Conservation (phyloP, 2,113 vertebrate species). For the Miniopterus natalensis region DNA sequence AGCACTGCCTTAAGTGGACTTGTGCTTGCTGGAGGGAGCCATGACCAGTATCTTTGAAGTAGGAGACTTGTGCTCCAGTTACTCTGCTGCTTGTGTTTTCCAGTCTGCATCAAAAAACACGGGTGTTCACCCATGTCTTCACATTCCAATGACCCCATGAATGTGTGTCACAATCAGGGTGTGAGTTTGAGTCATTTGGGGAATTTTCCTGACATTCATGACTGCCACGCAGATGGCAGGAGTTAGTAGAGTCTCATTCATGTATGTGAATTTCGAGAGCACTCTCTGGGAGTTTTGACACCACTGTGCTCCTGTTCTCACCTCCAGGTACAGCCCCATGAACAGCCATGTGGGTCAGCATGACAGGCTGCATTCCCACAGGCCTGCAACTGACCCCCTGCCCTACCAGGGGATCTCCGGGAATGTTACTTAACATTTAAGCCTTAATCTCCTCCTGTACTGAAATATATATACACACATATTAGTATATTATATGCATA, state of each 20-base stretch:
- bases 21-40: background rate
- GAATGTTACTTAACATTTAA: background rate
- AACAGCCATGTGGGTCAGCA: background rate
- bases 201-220: background rate
- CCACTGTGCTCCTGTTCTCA: background rate
- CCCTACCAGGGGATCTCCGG: background rate
- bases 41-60: background rate
- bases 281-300: background rate
- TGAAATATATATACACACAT: background rate
- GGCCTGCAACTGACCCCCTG: background rate
- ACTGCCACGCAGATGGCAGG: rapidly evolving
- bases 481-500: background rate
- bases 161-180: background rate
- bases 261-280: background rate
- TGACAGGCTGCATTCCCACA: background rate
- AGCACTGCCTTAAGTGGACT: background rate
- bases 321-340: background rate
- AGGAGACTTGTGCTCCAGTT: background rate
- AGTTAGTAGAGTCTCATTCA: background rate
- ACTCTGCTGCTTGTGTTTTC: background rate
- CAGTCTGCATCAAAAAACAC: background rate
- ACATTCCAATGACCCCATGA: background rate
- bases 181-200: background rate
- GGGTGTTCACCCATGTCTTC: background rate
- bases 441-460: background rate